Conservation (phyloP, 1,140 invertebrate species). For the Monochamus saltuarius region DNA sequence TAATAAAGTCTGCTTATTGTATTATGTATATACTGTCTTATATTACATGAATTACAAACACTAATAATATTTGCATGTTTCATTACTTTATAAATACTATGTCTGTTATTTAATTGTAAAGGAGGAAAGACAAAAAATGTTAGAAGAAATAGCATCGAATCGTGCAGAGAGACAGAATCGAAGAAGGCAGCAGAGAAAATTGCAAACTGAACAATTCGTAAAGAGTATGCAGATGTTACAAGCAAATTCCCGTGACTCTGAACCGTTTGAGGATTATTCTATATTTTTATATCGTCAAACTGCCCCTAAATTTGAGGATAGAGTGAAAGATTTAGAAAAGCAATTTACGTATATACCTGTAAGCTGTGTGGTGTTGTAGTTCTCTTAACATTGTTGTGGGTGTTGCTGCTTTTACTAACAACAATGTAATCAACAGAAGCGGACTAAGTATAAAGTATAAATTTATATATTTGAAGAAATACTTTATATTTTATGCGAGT, state of each 20-base stretch:
- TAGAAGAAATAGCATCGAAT: slow-evolving; percentile 69
- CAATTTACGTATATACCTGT: slow-evolving; percentile 71
- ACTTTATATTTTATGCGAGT: too few species aligned
- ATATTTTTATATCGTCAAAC: slow-evolving; percentile 74
- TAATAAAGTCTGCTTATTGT: background rate
- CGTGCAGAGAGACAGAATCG: slow-evolving; percentile 64
- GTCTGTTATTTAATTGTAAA: slow-evolving; percentile 43
- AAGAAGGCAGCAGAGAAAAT: slow-evolving; percentile 65
- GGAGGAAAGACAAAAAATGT: slow-evolving; percentile 66
- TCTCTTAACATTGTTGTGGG: background rate
- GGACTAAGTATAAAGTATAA: too few species aligned
- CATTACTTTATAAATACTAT: background rate
- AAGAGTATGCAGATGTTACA: slow-evolving; percentile 78
- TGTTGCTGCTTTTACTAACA: slow-evolving; percentile 4
- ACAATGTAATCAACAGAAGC: background rate
- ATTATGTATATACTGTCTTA: background rate
- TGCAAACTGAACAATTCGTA: slow-evolving; percentile 71
- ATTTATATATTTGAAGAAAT: too few species aligned
- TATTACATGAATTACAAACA: background rate
- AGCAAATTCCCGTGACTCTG: slow-evolving; percentile 60
- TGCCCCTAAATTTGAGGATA: slow-evolving; percentile 72
- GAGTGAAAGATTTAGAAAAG: slow-evolving; percentile 75
- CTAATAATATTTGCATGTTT: background rate
- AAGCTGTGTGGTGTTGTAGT: slow-evolving; percentile 52
- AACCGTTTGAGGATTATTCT: slow-evolving; percentile 72